A percentile compares a stretch with the other conserved stretches of the same genome.
Conservation (phyloP, 2,888 invertebrate genomes). For the Pterostichus madidus region DNA sequence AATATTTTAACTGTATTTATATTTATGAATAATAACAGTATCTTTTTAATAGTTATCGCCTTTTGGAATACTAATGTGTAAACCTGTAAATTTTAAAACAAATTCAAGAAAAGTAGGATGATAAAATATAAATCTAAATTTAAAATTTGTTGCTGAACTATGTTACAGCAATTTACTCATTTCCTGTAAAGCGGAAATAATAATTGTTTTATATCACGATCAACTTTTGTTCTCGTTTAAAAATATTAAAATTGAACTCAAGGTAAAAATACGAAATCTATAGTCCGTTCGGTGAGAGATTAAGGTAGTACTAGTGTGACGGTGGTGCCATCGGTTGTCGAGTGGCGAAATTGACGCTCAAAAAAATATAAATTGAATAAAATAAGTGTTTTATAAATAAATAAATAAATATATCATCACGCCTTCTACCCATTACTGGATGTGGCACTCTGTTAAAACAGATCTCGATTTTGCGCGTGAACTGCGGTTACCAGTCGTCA, state of each 20-base stretch:
- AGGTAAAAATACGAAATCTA: not conserved
- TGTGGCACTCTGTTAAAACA: too few relatives aligned
- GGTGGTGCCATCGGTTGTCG: too few relatives aligned
- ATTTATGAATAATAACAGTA: constrained; percentile 34
- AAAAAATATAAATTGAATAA: too few relatives aligned
- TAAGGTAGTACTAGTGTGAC: too few relatives aligned
- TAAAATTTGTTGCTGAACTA: constrained; percentile 18
- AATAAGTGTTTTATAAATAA: too few relatives aligned
- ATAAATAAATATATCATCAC: too few relatives aligned
- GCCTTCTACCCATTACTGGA: too few relatives aligned
- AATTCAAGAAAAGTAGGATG: not conserved
- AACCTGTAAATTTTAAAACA: too few relatives aligned
- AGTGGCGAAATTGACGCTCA: too few relatives aligned
- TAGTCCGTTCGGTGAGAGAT: too few relatives aligned
- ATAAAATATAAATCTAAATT: constrained; percentile 20
- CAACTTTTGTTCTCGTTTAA: constrained; percentile 36
- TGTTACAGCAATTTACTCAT: constrained; percentile 14
- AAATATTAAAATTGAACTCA: not conserved
- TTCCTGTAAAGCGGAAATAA: constrained; percentile 22
- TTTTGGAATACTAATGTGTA: not conserved
- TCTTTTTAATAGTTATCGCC: constrained; percentile 1
- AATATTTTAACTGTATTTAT: constrained; percentile 29
- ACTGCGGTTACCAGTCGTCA: too few relatives aligned
- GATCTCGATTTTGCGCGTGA: too few relatives aligned
- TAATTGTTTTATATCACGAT: constrained; percentile 39